These are phyloP conservation scores for Agapetus fuscipes DNA, from an alignment of 2,888 invertebrate species.

Conservation along the genomic window DNA sequence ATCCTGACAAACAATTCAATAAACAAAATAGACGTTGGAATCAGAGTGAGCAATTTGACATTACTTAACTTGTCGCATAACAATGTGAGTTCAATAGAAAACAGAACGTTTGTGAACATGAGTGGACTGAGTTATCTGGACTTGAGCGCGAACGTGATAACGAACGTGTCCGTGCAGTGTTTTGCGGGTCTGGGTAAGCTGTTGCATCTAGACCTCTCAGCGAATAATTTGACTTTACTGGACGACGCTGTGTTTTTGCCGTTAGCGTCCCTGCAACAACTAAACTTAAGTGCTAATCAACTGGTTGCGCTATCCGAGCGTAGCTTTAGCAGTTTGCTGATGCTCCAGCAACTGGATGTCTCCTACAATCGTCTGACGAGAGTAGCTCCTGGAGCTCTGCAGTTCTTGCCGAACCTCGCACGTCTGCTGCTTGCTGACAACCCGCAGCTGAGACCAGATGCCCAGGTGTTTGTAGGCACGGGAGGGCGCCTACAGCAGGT, in stretches of 20 bases:
- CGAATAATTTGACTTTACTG: constrained; percentile 52
- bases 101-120: constrained; percentile 47
- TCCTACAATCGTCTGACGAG: constrained; percentile 56
- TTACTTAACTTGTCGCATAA: constrained; percentile 54
- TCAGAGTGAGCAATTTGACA: constrained; percentile 33
- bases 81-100: constrained; percentile 41
- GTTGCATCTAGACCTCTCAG: constrained; percentile 59
- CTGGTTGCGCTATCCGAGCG: constrained; percentile 53
- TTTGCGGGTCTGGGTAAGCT: constrained; percentile 53
- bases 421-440: constrained; percentile 74
- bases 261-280: constrained; percentile 50
- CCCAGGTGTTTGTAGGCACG: constrained; percentile 56
- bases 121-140: constrained; percentile 52
- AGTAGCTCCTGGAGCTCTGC: constrained; percentile 55
- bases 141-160: constrained; percentile 58
- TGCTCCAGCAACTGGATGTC: constrained; percentile 59
- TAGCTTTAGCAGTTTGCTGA: constrained; percentile 52
- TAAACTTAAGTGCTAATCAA: constrained; percentile 62
- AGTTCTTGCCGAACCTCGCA: constrained; percentile 64
- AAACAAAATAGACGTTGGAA: constrained; percentile 5
- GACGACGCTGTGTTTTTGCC: constrained; percentile 50
- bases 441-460: constrained; percentile 56
- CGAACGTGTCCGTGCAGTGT: constrained; percentile 43
- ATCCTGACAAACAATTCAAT: constrained; percentile 19
- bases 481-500: constrained; percentile 73